Evolutionary conservation across 2,888 invertebrate genomes (phyloP).

Genomic region (Synergus laeviventris): DNA sequence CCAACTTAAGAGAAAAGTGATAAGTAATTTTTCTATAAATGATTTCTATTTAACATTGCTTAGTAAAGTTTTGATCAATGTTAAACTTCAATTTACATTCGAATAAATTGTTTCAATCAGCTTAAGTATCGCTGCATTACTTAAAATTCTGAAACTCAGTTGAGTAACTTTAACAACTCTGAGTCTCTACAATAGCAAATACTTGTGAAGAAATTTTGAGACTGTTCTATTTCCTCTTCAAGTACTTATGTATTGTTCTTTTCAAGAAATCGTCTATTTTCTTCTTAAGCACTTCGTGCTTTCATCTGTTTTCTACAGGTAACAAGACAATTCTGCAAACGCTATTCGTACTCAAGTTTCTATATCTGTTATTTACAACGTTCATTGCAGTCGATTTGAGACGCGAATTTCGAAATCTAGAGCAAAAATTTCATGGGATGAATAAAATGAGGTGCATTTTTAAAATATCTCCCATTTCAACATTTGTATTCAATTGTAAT

Average conservation of each 20-base stretch:
- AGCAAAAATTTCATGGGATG: not conserved
- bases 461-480: not conserved
- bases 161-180: not conserved
- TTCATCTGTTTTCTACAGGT: not conserved
- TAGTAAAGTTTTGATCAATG: not conserved
- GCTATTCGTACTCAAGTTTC: not conserved
- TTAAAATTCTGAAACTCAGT: not conserved
- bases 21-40: not conserved
- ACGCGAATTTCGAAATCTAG: not conserved
- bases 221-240: not conserved
- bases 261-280: conserved; percentile 13
- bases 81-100: not conserved
- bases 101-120: not conserved
- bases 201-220: not conserved
- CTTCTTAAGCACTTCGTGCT: not conserved
- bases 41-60: no score
- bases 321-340: not conserved
- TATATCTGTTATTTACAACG: not conserved
- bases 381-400: not conserved
- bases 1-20: not conserved
- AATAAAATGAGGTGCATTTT: not conserved
- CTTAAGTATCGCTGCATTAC: not conserved
- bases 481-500: not conserved
- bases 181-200: not conserved
- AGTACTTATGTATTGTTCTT: conserved; percentile 9